phyloP scores from a whole-genome alignment of 2,113 vertebrate species.

The Eulemur rufifrons region DNA sequence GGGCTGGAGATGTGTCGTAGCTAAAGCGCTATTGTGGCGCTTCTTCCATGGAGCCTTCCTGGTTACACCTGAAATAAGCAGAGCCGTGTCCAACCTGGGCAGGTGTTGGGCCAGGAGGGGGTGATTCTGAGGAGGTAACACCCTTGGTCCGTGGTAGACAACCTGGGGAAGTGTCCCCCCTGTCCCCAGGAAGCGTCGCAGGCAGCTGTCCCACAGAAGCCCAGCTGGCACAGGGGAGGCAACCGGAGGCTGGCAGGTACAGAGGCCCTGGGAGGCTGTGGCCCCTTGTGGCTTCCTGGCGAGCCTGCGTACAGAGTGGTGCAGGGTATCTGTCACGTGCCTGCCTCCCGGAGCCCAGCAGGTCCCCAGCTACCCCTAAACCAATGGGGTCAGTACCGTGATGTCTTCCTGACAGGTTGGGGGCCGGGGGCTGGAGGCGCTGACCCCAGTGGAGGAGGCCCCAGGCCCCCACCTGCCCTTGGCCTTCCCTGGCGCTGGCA shows the following conservation, averaged over 20 bases:
- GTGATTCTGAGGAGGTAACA: background rate
- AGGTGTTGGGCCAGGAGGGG: background rate
- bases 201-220: background rate
- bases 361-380: background rate
- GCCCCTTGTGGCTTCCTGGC: background rate
- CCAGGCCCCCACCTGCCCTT: background rate
- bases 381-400: fast-evolving
- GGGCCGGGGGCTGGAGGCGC: slow-evolving; percentile 16
- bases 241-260: background rate
- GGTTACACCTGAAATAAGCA: fast-evolving
- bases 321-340: fast-evolving
- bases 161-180: fast-evolving
- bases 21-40: fast-evolving
- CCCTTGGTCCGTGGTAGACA: fast-evolving
- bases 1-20: fast-evolving
- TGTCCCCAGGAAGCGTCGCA: background rate
- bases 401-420: background rate
- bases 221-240: fast-evolving
- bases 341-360: background rate
- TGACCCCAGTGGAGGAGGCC: background rate
- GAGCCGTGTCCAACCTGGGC: background rate
- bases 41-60: fast-evolving
- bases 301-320: background rate
- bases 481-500: background rate
- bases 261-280: background rate